Base-by-base conservation (phyloP, 2,113 vertebrate species). In the Corythaixoides concolor region DNA sequence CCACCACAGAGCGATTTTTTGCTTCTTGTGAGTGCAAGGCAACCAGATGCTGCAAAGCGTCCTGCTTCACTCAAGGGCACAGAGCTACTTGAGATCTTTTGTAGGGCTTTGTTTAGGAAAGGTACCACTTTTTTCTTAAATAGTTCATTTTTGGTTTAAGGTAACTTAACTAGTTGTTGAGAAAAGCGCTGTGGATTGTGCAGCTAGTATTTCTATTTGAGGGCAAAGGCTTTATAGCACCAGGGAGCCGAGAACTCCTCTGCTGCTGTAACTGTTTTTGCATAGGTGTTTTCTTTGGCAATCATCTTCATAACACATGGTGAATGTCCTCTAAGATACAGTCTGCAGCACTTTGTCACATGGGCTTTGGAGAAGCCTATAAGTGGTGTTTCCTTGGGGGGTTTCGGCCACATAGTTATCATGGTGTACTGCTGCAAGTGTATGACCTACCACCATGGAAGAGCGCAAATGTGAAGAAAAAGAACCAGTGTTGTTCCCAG, bases 221-320 rank as follows among this genome's bases (percentile, higher is more conserved):
- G 20, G 9, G 12, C 62, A 10, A 41, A 67, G 47, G 49, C 27
- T 88, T 75, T 11, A n/a, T 27, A 85, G 39, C 43, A 76, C 23
- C 11, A 52, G 49, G 60, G 23, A 32, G 10, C 35, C 35, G 33
- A 77, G 12, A 41, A 52, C 28, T 67, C 2, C 0, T 62, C 41
- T 60, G 39, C 43, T 88, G 35, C 55, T 86, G 58, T 37, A 77
- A 37, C 19, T 81, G 52, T 8, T 47, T 88, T 88, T 69, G 30
- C 11, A 6, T 10, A 6, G 26, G 3, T 23, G 2, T n/a, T 83
- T 89, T 45, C n/a, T 55, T 74, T 49, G 20, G 9, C 28, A 15
- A 5, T 63, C 62, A 27, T 86, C 43, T 55, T 62, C 20, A 6
- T 70, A 70, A 58, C 2, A 37, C 0, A 0, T 9, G 4, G 0